Evolutionary conservation across 2,113 vertebrate genomes (phyloP).

Genomic region (Centrocercus urophasianus): DNA sequence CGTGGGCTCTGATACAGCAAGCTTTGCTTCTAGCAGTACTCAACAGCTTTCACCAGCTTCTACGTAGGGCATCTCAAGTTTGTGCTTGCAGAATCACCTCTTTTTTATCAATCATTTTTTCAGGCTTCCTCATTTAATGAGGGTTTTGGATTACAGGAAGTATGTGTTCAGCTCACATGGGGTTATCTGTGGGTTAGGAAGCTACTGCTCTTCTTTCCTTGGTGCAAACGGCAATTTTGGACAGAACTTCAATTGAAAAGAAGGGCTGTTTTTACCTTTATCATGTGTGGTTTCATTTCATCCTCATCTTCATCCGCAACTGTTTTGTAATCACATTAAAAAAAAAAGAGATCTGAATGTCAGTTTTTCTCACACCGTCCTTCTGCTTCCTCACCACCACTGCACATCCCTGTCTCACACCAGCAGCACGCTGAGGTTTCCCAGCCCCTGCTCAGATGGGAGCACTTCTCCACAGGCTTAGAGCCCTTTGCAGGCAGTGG

Average conservation of each 20-base stretch:
- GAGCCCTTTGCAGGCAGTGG: background rate
- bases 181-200: background rate
- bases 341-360: background rate
- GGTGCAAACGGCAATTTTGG: background rate
- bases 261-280: conserved; percentile 52
- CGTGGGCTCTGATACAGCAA: background rate
- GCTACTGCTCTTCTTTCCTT: background rate
- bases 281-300: background rate
- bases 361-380: background rate
- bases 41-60: background rate
- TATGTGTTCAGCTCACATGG: fast-evolving
- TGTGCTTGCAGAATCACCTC: background rate
- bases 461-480: background rate
- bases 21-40: background rate
- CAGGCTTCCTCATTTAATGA: background rate
- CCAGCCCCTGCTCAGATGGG: no score
- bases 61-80: background rate
- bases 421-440: background rate
- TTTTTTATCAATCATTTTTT: background rate
- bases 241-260: background rate
- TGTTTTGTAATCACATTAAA: background rate
- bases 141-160: background rate
- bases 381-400: background rate
- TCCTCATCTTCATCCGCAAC: conserved; percentile 62
- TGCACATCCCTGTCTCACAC: background rate